These are phyloP conservation scores for Ptychochromis oligacanthus DNA, from an alignment of 2,113 vertebrate genomes.

Conservation along the genomic window DNA sequence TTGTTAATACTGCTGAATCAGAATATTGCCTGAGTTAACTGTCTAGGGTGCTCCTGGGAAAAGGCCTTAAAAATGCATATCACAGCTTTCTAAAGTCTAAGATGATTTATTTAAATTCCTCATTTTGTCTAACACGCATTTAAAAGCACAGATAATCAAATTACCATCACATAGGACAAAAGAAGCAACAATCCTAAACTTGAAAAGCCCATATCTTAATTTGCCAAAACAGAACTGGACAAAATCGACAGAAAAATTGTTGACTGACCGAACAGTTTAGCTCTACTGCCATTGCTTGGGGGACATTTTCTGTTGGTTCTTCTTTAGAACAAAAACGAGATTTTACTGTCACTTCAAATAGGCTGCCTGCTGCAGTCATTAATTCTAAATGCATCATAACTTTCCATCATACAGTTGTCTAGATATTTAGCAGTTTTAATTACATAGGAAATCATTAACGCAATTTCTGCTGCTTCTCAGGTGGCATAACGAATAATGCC, in stretches of 20 bases:
- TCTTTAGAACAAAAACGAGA: not conserved
- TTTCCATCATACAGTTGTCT: not conserved
- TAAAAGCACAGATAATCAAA: not conserved
- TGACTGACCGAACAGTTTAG: not conserved
- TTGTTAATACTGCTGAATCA: not conserved
- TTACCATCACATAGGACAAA: not conserved
- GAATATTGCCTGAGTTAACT: not conserved
- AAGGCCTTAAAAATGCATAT: not conserved
- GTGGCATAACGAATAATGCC: not conserved
- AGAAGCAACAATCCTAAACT: not conserved
- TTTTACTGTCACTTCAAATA: not conserved
- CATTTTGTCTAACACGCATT: not conserved
- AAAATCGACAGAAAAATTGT: not conserved
- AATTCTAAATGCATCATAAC: constrained; percentile 2
- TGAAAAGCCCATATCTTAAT: too few relatives aligned
- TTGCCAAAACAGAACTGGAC: too few relatives aligned
- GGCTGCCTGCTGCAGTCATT: not conserved
- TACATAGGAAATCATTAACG: not conserved
- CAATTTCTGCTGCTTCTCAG: constrained; percentile 2
- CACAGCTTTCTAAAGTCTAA: not conserved
- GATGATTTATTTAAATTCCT: not conserved
- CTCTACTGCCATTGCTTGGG: not conserved
- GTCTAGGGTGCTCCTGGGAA: not conserved
- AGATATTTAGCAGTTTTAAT: constrained; percentile 4
- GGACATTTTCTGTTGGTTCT: not conserved